Conservation (phyloP, 35 echinoderm and acorn worm genomes). For the Anneissia japonica region DNA sequence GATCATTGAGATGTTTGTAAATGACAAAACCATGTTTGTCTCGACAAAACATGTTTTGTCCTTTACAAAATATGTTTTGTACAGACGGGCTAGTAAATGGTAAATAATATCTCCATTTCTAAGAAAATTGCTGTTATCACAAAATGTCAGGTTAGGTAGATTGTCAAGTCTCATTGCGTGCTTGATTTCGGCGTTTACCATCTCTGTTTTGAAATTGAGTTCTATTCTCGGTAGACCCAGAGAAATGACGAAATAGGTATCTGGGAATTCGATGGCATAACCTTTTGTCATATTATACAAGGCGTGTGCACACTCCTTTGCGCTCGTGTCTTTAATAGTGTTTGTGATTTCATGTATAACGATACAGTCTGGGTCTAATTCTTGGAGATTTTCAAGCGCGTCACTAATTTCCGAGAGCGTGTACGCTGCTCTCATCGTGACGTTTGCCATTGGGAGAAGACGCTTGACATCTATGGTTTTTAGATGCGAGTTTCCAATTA, state of each 20-base stretch:
- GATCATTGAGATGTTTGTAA: no score
- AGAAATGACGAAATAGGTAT: neutral
- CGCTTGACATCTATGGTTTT: no score
- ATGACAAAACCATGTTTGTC: no score
- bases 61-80: no score
- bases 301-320: neutral
- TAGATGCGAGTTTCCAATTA: constrained; percentile 14
- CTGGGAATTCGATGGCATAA: no score
- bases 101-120: neutral
- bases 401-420: no score
- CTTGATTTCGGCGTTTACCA: neutral
- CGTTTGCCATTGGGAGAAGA: no score
- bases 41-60: no score
- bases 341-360: no score
- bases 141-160: neutral
- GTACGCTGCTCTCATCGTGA: no score
- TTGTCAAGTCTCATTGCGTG: neutral
- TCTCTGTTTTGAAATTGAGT: neutral
- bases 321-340: neutral
- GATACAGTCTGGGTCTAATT: no score
- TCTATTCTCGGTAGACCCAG: neutral
- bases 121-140: constrained; percentile 12
- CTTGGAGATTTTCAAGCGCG: no score
- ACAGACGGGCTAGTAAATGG: neutral
- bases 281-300: neutral